Percentiles rank a stretch among this genome's conserved stretches.
Conservation (phyloP, 2,888 invertebrate genomes). For the Cephus rjabovi region DNA sequence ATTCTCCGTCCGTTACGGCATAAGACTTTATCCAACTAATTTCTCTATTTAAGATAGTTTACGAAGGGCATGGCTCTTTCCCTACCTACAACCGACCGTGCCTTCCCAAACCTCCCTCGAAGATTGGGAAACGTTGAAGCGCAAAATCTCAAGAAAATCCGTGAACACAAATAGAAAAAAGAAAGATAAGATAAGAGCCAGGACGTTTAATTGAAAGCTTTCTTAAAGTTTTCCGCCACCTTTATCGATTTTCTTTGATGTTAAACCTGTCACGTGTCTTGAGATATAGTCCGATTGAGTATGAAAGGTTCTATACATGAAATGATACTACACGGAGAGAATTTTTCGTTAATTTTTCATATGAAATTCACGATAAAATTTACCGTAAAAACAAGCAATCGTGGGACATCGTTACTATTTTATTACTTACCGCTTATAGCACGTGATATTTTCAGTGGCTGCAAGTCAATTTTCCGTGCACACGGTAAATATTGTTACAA, state of each 20-base stretch:
- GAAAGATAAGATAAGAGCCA: neutral
- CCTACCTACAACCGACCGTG: neutral
- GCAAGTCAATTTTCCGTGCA: no score
- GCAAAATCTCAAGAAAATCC: neutral
- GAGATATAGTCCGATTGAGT: neutral
- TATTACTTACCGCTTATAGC: no score
- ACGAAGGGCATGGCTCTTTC: neutral
- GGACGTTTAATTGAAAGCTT: neutral
- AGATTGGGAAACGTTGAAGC: neutral
- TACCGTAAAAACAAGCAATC: no score
- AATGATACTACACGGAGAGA: neutral
- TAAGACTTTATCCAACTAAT: conserved; percentile 22
- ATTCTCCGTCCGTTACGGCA: conserved; percentile 2
- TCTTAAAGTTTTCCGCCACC: neutral
- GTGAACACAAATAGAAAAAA: neutral
- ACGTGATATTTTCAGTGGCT: no score
- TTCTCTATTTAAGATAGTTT: conserved; percentile 23
- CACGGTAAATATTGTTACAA: no score
- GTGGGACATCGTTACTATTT: no score
- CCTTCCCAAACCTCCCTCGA: neutral
- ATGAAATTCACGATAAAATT: no score
- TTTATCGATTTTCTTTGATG: conserved; percentile 8
- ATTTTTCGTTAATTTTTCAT: no score
- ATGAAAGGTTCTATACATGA: neutral
- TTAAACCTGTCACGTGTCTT: conserved; percentile 16